Evolutionary conservation across 1,140 invertebrate species (phyloP).

Genomic region (Semibalanus balanoides): DNA sequence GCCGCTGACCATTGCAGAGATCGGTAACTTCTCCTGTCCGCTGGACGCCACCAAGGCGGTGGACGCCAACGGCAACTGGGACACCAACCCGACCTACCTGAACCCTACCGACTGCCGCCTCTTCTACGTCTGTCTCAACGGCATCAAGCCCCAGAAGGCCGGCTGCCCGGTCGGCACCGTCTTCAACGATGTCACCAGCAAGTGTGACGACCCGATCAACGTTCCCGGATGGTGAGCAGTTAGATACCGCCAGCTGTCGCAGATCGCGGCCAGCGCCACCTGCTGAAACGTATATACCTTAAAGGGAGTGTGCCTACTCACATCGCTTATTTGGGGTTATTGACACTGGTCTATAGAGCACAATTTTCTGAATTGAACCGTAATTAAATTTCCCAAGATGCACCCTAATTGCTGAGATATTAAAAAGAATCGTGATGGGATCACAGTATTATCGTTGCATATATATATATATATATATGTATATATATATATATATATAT

Average conservation of each 20-base stretch:
- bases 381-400: too few species aligned
- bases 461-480: too few species aligned
- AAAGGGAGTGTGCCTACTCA: background rate
- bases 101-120: conserved; percentile 69
- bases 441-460: too few species aligned
- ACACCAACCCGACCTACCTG: conserved; percentile 63
- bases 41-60: conserved; percentile 41
- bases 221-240: conserved; percentile 60
- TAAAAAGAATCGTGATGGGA: too few species aligned
- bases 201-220: conserved; percentile 61
- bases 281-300: too few species aligned
- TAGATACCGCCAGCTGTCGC: too few species aligned
- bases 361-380: too few species aligned
- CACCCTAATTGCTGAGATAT: too few species aligned
- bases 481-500: too few species aligned
- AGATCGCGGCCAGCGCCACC: too few species aligned
- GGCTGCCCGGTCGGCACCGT: conserved; percentile 58
- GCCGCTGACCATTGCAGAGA: conserved; percentile 21
- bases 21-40: conserved; percentile 63
- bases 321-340: background rate
- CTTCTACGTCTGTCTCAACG: conserved; percentile 70
- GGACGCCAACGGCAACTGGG: conserved; percentile 48
- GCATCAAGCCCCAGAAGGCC: conserved; percentile 55
- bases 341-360: too few species aligned
- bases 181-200: conserved; percentile 64